Base-by-base conservation (phyloP, 2,888 invertebrate genomes). In the Zygothrica quintamaculata region DNA sequence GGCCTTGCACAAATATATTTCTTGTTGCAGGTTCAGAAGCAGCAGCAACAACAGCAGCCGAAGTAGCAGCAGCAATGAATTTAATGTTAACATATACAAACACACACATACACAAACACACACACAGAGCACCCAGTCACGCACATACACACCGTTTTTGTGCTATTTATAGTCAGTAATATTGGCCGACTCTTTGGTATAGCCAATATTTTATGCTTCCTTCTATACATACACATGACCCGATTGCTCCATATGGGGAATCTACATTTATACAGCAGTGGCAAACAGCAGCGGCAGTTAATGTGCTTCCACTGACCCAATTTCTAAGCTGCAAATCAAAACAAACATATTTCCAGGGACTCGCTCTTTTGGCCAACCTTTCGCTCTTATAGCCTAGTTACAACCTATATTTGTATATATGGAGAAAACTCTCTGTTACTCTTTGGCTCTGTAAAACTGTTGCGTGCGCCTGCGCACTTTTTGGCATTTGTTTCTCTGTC, bases 141-240 rank as follows among this genome's bases (percentile, higher is more conserved):
- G 9, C 34, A 33, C 37, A 31, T 47, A 48, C 31, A 37, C 26
- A 40, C 33, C 42, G 52, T 39, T 44, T 18, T 50, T 75, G 73
- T 69, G 67, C 84, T 84, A 80, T 80, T 86, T 80, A 73, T 74
- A 76, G 72, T 12, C 36, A 11, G 53, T 4, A 16, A 11, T 31
- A 52, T 48, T 22, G 47, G 16, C 52, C 37, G 36, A 29, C 36
- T 13, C 43, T 62, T 25, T 43, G 56, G 16, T 37, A 59, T 67
- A 71, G 81, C 80, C 80, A 84, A 84, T 80, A 80, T 80, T 73
- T 80, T 73, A 80, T 77, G 77, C 65, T 67, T 58, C 64, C 67
- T 5, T 68, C 81, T 40, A 50, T 40, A 61, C 43, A 39, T 62
- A 40, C 36, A 44, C 56, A 16, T 42, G 26, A 39, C 40, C 37